Evolutionary conservation across 2,113 vertebrate genomes (phyloP), one percentile per base, ranked within the genome.

Genomic region (Atherinomorus stipes): DNA sequence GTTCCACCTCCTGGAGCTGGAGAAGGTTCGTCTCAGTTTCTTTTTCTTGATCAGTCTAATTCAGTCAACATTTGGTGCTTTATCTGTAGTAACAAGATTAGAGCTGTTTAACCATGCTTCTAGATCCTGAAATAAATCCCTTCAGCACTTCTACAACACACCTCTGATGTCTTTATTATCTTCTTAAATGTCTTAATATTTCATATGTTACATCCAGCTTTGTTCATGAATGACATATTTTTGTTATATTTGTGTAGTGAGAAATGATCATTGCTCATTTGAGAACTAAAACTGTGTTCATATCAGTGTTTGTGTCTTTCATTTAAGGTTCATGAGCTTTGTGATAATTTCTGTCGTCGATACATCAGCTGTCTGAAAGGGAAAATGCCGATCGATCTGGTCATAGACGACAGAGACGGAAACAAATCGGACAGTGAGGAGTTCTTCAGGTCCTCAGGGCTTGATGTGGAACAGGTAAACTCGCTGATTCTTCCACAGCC

Each of bases 361-460:
- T 98, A 98, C 93, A 98, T 98, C 94, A 97, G 96, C 94, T 98
- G 97, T 90, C 96, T 98, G 93, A 98, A 97, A 91, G 97, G 97
- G 71, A 98, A 98, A 90, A 98, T 98, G 97, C 97, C 97, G 51
- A 97, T 98, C 75, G 96, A 98, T 91, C 93, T 98, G 95, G 96
- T 98, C 63, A 96, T 97, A 81, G 97, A 98, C 76, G 96, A 98
- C 90, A 93, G 95, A 92, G 96, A 98, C 84, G 97, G 94, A 72
- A 96, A 95, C 87, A 97, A 96, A 83, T 98, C 95, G 74, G 97
- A 98, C 93, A 96, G 95, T 40, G 97, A 98, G 92, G 97, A 98
- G 75, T 96, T 96, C 90, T 95, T 94, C 71, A 93, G 96, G 93
- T 89, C 76, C 1, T 95, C 96, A 66, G 96, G 94, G 77, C 96